Evolutionary conservation across 2,113 vertebrate genomes (phyloP).

Genomic region (Rissa tridactyla): DNA sequence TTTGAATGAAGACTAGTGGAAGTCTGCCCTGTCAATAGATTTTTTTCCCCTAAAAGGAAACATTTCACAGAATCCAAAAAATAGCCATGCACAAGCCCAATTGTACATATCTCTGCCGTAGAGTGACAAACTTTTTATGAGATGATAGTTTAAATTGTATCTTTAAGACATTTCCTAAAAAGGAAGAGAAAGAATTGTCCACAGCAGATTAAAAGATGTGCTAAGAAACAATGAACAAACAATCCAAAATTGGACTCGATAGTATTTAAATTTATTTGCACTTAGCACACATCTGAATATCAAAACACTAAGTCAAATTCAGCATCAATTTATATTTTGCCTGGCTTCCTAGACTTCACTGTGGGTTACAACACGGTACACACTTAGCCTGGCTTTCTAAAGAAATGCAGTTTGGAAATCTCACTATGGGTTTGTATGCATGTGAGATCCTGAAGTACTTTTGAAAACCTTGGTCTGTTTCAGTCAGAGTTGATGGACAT

Average conservation of each 20-base stretch:
- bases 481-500: background rate
- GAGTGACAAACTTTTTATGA: constrained; percentile 52
- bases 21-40: constrained; percentile 18
- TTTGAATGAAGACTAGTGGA: background rate
- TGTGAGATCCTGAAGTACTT: background rate
- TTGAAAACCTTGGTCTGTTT: background rate
- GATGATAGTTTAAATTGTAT: constrained; percentile 50
- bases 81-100: constrained; percentile 15
- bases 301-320: background rate
- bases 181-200: constrained; percentile 37
- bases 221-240: constrained; percentile 49
- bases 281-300: background rate
- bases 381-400: background rate
- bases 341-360: background rate
- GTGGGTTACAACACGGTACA: background rate
- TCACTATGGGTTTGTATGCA: background rate
- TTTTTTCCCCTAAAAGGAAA: constrained; percentile 63
- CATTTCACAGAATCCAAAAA: constrained; percentile 56
- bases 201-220: constrained; percentile 19
- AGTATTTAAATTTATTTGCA: background rate
- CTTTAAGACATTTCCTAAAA: constrained; percentile 66
- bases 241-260: background rate
- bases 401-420: background rate
- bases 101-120: constrained; percentile 49
- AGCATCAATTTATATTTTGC: background rate